A percentile compares a stretch with the other conserved stretches of the same genome.
Conservation (phyloP, 2,113 vertebrate genomes). For the Malurus cyaneus region DNA sequence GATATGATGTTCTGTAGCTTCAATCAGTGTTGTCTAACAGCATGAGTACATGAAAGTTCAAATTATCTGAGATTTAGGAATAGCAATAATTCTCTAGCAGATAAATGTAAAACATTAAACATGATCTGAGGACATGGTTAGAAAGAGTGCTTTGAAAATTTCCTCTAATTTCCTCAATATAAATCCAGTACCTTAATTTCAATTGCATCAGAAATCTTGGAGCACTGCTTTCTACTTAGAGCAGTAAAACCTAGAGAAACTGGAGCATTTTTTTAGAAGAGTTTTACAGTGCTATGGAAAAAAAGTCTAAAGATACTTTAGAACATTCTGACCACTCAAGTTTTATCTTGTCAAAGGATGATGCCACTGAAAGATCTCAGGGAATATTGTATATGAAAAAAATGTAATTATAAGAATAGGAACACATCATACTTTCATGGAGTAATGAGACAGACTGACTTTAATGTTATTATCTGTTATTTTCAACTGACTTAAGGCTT, state of each 20-base stretch:
- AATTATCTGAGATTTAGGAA: neutral
- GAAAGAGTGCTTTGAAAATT: neutral
- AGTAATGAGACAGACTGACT: neutral
- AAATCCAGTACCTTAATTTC: neutral
- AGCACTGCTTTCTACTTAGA: neutral
- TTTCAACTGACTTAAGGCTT: neutral
- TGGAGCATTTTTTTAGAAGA: neutral
- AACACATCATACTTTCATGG: neutral
- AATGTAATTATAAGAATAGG: neutral
- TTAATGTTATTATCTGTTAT: neutral
- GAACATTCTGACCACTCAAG: neutral
- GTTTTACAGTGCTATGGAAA: neutral
- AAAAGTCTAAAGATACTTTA: neutral
- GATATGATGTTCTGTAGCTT: neutral
- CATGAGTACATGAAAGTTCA: neutral
- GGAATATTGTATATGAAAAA: neutral
- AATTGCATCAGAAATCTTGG: neutral
- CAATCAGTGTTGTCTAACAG: neutral
- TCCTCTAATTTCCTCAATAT: neutral
- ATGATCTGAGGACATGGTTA: neutral
- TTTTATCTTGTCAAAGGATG: neutral
- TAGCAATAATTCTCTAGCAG: neutral
- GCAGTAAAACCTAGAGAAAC: neutral
- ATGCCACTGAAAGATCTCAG: neutral
- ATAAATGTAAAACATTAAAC: neutral